Conservation (phyloP, 92 coral and sea anemone genomes). For the Epizoanthus stellaris region DNA sequence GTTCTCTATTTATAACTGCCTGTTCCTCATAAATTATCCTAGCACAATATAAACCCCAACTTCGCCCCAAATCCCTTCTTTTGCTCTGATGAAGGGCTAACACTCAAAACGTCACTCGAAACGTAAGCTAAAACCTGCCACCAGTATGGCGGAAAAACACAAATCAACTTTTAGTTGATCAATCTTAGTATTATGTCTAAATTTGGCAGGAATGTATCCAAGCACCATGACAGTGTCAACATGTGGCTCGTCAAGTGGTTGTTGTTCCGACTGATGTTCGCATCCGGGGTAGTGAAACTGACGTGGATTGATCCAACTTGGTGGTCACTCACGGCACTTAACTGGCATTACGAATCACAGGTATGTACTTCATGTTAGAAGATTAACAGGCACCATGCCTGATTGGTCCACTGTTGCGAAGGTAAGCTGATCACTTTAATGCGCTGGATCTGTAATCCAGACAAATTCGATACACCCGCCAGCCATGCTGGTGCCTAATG, state of each 20-base stretch:
- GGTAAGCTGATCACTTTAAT: not conserved
- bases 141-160: too few relatives aligned
- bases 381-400: not conserved
- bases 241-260: conserved; percentile 97
- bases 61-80: too few relatives aligned
- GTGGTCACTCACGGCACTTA: conserved; percentile 93
- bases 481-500: too few relatives aligned
- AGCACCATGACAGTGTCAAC: conserved; percentile 76
- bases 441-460: too few relatives aligned
- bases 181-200: not conserved
- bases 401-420: not conserved
- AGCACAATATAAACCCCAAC: too few relatives aligned
- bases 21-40: too few relatives aligned
- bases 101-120: too few relatives aligned
- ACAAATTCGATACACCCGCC: too few relatives aligned
- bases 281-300: conserved; percentile 94
- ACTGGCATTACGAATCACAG: conserved; percentile 99
- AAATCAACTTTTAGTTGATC: too few relatives aligned
- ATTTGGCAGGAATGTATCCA: conserved; percentile 60
- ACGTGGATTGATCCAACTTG: conserved; percentile 85
- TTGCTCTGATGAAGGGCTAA: too few relatives aligned
- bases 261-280: conserved; percentile 95
- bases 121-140: too few relatives aligned
- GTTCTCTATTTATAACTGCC: too few relatives aligned
- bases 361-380: conserved; percentile 26